These are phyloP conservation scores for Cataglyphis rosenhaueri DNA, from an alignment of 2,888 invertebrate species.

Conservation along the genomic window DNA sequence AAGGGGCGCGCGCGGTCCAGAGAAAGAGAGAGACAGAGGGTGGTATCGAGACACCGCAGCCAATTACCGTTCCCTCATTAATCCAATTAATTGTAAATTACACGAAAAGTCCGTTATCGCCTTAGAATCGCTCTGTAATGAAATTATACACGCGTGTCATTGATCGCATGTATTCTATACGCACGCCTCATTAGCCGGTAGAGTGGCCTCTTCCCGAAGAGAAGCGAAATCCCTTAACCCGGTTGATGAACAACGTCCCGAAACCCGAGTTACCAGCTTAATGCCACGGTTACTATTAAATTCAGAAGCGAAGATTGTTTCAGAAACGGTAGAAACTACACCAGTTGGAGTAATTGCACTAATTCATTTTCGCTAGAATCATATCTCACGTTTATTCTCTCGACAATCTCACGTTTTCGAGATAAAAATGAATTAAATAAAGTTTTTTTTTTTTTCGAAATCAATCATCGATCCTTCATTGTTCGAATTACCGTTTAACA, in stretches of 20 bases:
- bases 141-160: constrained; percentile 53
- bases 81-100: constrained; percentile 81
- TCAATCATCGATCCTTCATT: neutral
- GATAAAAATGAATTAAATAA: neutral
- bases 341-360: neutral
- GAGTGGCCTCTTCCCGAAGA: constrained; percentile 8
- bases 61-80: constrained; percentile 76
- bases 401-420: neutral
- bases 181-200: constrained; percentile 28
- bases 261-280: constrained; percentile 23
- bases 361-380: neutral
- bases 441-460: neutral
- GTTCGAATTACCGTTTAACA: neutral
- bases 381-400: neutral
- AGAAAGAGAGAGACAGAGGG: constrained; percentile 34
- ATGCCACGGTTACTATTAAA: neutral
- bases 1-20: constrained; percentile 66
- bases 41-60: constrained; percentile 63
- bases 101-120: constrained; percentile 83
- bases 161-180: constrained; percentile 23
- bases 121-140: constrained; percentile 72
- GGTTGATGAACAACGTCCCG: constrained; percentile 1
- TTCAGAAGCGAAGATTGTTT: neutral
- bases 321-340: neutral
- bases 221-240: constrained; percentile 18